Percentiles rank a stretch among this genome's conserved stretches.
Evolutionary conservation across 1,140 invertebrate species (phyloP).

Genomic region (Phenacoccus solenopsis): DNA sequence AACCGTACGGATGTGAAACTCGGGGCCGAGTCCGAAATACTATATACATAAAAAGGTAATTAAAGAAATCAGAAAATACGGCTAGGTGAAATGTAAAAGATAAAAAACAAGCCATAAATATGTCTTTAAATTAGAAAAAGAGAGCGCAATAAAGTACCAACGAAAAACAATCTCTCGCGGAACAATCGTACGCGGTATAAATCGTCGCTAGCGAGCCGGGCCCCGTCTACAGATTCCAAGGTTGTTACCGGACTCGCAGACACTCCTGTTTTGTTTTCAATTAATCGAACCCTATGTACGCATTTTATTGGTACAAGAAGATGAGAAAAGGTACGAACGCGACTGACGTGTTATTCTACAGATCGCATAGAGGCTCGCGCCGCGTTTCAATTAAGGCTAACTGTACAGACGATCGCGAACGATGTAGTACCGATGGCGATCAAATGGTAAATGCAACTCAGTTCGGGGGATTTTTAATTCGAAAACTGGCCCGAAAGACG

Average conservation of each 20-base stretch:
- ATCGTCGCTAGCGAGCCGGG: neutral
- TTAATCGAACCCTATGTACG: neutral
- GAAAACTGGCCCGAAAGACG: neutral
- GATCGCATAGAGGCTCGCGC: too few relatives aligned
- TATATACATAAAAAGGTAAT: conserved; percentile 3
- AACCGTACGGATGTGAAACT: neutral
- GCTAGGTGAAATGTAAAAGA: neutral
- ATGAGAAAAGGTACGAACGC: too few relatives aligned
- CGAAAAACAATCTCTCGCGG: neutral
- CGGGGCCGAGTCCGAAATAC: neutral
- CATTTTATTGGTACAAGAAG: neutral
- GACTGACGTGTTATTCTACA: too few relatives aligned
- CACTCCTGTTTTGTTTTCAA: conserved; percentile 1
- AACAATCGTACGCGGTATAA: neutral
- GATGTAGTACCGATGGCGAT: too few relatives aligned
- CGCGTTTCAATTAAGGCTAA: too few relatives aligned
- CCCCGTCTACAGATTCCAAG: neutral
- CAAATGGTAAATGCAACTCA: too few relatives aligned
- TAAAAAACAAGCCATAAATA: neutral
- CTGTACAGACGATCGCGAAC: too few relatives aligned
- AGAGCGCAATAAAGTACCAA: neutral
- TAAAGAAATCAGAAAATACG: neutral
- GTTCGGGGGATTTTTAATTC: neutral
- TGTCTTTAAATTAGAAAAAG: neutral
- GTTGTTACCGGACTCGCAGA: neutral